Evolutionary conservation across 2,888 invertebrate genomes (phyloP).

Genomic region (Lycophotia porphyrea): DNA sequence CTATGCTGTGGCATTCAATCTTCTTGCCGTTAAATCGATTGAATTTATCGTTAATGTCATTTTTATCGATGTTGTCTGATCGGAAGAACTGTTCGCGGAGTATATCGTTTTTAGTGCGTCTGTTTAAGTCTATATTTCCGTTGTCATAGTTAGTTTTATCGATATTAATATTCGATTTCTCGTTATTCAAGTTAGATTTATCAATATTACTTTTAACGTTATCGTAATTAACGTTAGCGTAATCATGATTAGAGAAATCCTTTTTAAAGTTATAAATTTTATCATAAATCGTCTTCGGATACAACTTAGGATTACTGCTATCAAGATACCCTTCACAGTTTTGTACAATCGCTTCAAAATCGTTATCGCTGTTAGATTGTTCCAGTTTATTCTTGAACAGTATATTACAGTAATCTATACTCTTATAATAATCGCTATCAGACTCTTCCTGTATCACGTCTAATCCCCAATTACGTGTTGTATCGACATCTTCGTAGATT

Average conservation of each 20-base stretch:
- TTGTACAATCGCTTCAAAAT: constrained; percentile 74
- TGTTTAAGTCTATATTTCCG: constrained; percentile 70
- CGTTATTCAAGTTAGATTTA: constrained; percentile 51
- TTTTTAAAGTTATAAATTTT: constrained; percentile 87
- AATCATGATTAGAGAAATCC: constrained; percentile 84
- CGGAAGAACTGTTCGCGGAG: constrained; percentile 83
- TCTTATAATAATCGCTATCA: constrained; percentile 87
- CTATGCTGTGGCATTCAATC: constrained; percentile 86
- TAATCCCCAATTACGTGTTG: constrained; percentile 79
- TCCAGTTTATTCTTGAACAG: constrained; percentile 65
- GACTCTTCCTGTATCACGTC: constrained; percentile 88
- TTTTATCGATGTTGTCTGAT: constrained; percentile 77
- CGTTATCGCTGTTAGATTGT: constrained; percentile 61
- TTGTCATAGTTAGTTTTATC: constrained; percentile 60
- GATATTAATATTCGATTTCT: constrained; percentile 45
- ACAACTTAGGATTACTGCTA: constrained; percentile 73
- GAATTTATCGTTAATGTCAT: constrained; percentile 81
- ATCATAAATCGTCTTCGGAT: constrained; percentile 82
- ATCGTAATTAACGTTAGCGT: constrained; percentile 81
- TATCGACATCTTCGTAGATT: constrained; percentile 84
- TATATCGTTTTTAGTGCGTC: constrained; percentile 81
- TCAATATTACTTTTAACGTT: constrained; percentile 54
- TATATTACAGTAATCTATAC: constrained; percentile 84
- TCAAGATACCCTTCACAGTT: constrained; percentile 76
- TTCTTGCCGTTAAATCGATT: constrained; percentile 81